A percentile compares a stretch with the other conserved stretches of the same genome.
Evolutionary conservation across 2,113 vertebrate species (phyloP).

Genomic region (Spea bombifrons): DNA sequence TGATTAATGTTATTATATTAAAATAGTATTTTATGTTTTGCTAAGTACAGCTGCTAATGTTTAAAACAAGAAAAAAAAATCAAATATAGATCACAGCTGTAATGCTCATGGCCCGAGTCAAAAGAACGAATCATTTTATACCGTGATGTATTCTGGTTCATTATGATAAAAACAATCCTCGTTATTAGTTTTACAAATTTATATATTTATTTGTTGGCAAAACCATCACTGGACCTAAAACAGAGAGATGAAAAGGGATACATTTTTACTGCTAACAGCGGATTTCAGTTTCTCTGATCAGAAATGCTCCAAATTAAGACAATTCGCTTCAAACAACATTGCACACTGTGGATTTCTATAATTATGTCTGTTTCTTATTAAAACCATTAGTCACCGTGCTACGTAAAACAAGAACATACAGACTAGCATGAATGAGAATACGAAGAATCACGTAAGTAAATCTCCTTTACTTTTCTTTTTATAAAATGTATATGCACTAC

Average conservation of each 20-base stretch:
- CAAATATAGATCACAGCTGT: conserved; percentile 31
- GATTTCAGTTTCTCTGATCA: conserved; percentile 15
- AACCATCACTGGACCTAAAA: conserved; percentile 3
- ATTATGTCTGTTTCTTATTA: conserved; percentile 45
- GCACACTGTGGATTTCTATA: conserved; percentile 32
- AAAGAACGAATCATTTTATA: conserved; percentile 33
- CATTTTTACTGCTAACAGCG: conserved; percentile 13
- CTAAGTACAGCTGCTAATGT: background rate
- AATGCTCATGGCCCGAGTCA: background rate
- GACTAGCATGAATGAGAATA: conserved; percentile 11
- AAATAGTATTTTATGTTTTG: background rate
- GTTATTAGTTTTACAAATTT: background rate
- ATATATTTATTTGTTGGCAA: conserved; percentile 26
- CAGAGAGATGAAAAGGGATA: conserved; percentile 30
- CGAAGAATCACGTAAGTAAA: no score
- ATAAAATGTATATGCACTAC: no score
- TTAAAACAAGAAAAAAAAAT: background rate
- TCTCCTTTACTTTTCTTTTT: no score
- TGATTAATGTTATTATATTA: background rate
- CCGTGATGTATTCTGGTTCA: conserved; percentile 1
- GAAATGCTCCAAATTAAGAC: conserved; percentile 27
- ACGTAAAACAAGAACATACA: conserved; percentile 7
- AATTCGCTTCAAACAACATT: conserved; percentile 32
- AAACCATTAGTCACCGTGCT: conserved; percentile 30
- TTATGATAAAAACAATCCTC: background rate